A percentile compares a stretch with the other conserved stretches of the same genome.
These are phyloP conservation scores for Seriola quinqueradiata DNA, from an alignment of 2,113 vertebrate species.

Conservation along the genomic window DNA sequence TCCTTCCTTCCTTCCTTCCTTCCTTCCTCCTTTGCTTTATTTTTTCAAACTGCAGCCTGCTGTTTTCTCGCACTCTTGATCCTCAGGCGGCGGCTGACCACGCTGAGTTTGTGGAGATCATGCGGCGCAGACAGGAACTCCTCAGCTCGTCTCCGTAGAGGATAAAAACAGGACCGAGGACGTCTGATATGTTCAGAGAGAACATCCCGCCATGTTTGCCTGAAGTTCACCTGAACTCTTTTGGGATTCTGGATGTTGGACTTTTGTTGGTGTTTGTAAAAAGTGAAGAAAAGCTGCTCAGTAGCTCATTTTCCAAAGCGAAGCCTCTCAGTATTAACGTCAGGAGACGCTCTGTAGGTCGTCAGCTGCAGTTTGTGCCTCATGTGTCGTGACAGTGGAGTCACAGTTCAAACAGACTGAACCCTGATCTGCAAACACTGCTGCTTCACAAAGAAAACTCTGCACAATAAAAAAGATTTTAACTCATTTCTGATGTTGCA, in stretches of 20 bases:
- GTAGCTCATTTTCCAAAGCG: conserved; percentile 22
- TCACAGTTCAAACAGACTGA: no score
- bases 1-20: not conserved
- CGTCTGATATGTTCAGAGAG: not conserved
- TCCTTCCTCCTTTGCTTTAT: not conserved
- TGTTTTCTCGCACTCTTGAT: conserved; percentile 68
- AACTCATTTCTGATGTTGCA: no score
- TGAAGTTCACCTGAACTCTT: conserved; percentile 40
- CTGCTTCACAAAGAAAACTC: no score
- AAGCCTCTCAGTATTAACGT: conserved; percentile 57
- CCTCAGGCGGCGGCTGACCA: conserved; percentile 84
- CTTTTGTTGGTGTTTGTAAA: not conserved
- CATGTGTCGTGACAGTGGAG: no score
- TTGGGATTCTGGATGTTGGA: not conserved
- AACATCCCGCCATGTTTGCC: conserved; percentile 56
- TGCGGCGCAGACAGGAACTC: conserved; percentile 80
- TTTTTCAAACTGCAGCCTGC: conserved; percentile 28
- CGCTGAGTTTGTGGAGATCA: conserved; percentile 80
- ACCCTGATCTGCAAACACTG: no score
- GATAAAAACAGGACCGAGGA: not conserved
- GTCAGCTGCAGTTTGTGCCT: conserved; percentile 5
- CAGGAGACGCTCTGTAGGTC: not conserved
- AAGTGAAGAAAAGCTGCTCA: conserved; percentile 17
- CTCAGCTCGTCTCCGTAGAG: conserved; percentile 77
- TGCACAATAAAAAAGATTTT: no score